A percentile compares a stretch with the other conserved stretches of the same genome.
These are phyloP conservation scores for Melanotaenia parkinsoni DNA, from an alignment of 2,797 vertebrate genomes.

Conservation along the genomic window DNA sequence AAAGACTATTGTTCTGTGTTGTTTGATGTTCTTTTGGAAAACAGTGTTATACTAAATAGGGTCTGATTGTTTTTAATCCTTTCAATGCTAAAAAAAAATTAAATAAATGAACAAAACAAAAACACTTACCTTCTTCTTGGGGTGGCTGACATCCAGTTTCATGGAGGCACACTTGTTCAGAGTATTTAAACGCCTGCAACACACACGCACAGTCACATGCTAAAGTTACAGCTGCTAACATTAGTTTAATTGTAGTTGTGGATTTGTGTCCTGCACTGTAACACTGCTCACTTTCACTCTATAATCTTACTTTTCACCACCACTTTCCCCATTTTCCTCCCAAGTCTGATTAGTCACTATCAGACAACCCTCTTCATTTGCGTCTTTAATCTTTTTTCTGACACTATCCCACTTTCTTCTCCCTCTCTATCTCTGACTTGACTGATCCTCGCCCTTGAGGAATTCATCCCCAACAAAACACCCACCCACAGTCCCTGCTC, in stretches of 20 bases:
- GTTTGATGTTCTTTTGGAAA: no score
- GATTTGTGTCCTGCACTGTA: slow-evolving; percentile 7
- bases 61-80: no score
- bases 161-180: slow-evolving; percentile 98
- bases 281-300: slow-evolving; percentile 19
- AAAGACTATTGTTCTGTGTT: no score
- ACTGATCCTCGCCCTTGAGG: slow-evolving; percentile 56
- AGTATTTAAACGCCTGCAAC: slow-evolving; percentile 93
- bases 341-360: slow-evolving; percentile 24
- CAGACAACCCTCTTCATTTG: slow-evolving; percentile 19
- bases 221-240: not conserved
- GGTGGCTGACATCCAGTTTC: slow-evolving; percentile 97
- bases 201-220: slow-evolving; percentile 51
- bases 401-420: not conserved
- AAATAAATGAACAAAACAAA: not conserved
- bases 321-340: slow-evolving; percentile 14
- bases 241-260: not conserved
- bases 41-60: no score
- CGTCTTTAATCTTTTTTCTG: slow-evolving; percentile 33
- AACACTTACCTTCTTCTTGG: slow-evolving; percentile 93
- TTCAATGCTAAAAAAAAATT: no score
- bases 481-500: not conserved
- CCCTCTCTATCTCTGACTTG: slow-evolving; percentile 11
- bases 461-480: slow-evolving; percentile 20
- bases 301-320: slow-evolving; percentile 10